These are phyloP conservation scores for Premnoplex brunnescens DNA, from an alignment of 2,797 vertebrate species.

Conservation along the genomic window DNA sequence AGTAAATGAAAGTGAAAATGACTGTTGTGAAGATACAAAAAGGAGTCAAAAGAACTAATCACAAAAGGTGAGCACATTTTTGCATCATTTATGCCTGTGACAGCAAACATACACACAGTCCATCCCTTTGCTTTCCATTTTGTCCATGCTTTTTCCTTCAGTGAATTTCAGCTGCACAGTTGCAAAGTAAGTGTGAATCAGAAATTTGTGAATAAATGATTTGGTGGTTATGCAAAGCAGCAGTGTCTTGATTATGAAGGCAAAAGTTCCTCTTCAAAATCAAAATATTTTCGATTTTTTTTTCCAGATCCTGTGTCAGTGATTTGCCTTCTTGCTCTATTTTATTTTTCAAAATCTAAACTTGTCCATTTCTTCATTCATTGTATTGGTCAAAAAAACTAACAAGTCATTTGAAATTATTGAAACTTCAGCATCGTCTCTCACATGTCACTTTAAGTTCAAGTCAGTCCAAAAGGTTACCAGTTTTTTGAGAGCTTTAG, in stretches of 20 bases:
- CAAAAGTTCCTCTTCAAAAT: not conserved
- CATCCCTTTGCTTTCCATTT: not conserved
- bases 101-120: not conserved
- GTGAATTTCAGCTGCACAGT: not conserved
- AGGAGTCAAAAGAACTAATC: not conserved
- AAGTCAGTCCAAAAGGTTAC: slow-evolving; percentile 9
- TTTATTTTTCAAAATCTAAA: not conserved
- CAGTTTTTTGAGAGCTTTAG: slow-evolving; percentile 22
- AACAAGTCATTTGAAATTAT: not conserved
- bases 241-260: not conserved
- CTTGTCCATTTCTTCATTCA: not conserved
- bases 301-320: not conserved
- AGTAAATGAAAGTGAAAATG: not conserved
- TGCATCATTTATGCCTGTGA: not conserved
- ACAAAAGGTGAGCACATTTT: not conserved
- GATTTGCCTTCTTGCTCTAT: not conserved
- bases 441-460: not conserved
- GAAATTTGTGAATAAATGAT: not conserved
- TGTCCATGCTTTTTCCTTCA: not conserved
- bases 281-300: not conserved
- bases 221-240: not conserved
- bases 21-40: not conserved
- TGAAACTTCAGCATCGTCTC: not conserved
- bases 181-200: not conserved
- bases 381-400: slow-evolving; percentile 22